phyloP scores from a whole-genome alignment of 2,113 vertebrate species.

The Probosciger aterrimus region DNA sequence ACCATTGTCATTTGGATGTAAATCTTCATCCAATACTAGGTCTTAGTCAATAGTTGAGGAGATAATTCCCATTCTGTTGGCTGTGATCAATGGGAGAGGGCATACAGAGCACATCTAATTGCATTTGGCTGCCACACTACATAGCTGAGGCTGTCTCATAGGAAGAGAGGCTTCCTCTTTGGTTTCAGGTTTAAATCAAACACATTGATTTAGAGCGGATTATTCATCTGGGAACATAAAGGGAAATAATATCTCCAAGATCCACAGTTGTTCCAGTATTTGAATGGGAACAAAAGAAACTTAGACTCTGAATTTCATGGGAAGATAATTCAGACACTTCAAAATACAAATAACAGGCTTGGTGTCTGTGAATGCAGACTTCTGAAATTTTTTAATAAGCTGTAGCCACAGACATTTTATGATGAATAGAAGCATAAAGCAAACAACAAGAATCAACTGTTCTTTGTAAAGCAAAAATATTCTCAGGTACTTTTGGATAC shows the following conservation, averaged over 20 bases:
- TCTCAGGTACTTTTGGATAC: not conserved
- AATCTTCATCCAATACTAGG: not conserved
- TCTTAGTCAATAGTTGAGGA: not conserved
- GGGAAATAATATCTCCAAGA: not conserved
- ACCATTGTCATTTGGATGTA: not conserved
- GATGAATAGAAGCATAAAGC: not conserved
- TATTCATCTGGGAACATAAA: not conserved
- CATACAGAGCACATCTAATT: not conserved
- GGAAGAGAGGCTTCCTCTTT: not conserved
- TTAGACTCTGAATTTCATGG: not conserved
- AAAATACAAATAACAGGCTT: not conserved
- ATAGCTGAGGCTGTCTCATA: not conserved
- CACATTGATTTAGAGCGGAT: not conserved
- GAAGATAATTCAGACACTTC: not conserved
- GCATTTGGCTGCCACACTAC: not conserved
- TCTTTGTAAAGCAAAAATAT: not conserved
- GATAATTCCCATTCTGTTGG: not conserved
- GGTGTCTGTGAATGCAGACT: not conserved
- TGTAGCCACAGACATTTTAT: not conserved
- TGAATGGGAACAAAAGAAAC: slow-evolving; percentile 16
- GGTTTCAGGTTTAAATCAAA: slow-evolving; percentile 1
- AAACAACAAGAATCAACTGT: not conserved
- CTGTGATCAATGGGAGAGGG: not conserved
- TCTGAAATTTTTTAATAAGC: not conserved
- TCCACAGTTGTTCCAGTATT: not conserved